phyloP scores from a whole-genome alignment of 92 coral and sea anemone genomes.

The Phenganax stokvisi region DNA sequence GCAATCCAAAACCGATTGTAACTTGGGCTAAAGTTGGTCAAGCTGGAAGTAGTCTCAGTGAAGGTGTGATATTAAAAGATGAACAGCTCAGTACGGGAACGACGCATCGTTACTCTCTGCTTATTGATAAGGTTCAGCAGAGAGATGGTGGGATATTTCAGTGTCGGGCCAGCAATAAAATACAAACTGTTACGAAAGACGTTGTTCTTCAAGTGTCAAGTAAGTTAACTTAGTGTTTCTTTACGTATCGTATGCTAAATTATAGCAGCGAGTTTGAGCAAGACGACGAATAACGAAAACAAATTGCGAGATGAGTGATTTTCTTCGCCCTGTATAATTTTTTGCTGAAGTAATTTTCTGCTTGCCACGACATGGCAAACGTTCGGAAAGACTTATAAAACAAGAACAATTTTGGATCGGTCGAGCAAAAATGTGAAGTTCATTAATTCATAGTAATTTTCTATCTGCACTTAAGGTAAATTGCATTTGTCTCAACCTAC shows the following conservation, averaged over 20 bases:
- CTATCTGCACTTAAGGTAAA: background rate
- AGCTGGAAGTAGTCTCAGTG: slow-evolving; percentile 16
- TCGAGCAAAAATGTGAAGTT: too few relatives aligned
- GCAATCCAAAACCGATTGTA: slow-evolving; percentile 66
- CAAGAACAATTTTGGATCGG: too few relatives aligned
- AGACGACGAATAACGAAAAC: too few relatives aligned
- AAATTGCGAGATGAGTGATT: too few relatives aligned
- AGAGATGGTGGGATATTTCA: slow-evolving; percentile 58
- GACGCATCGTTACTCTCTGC: slow-evolving; percentile 49
- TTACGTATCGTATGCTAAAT: background rate
- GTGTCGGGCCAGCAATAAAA: slow-evolving; percentile 60
- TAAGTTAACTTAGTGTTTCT: slow-evolving; percentile 39
- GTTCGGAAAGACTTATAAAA: too few relatives aligned
- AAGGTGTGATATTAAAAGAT: slow-evolving; percentile 6
- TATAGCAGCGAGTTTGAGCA: too few relatives aligned
- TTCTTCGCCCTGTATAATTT: too few relatives aligned
- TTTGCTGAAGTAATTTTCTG: too few relatives aligned
- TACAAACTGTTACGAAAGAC: slow-evolving; percentile 50
- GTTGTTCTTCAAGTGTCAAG: slow-evolving; percentile 59
- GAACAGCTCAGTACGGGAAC: slow-evolving; percentile 44
- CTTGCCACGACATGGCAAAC: too few relatives aligned
- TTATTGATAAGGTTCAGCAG: slow-evolving; percentile 44
- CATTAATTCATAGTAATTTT: background rate
- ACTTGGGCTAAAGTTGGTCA: slow-evolving; percentile 59
- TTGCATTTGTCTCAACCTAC: slow-evolving; percentile 19